Conservation (phyloP, 2,888 invertebrate genomes). For the Dryocosmus kuriphilus region DNA sequence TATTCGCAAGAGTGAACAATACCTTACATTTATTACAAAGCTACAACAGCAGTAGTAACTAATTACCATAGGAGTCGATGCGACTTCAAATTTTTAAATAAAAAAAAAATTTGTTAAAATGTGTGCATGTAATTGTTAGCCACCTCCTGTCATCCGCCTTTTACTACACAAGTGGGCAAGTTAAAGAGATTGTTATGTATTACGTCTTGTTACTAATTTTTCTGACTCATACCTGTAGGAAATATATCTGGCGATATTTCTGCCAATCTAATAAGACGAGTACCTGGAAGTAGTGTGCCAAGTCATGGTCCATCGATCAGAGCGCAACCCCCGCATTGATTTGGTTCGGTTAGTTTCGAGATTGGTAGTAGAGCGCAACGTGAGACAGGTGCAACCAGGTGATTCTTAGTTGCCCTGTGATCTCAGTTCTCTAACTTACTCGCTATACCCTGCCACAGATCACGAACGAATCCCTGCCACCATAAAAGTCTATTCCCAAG, state of each 20-base stretch:
- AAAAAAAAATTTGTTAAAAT: too few species aligned
- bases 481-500: background rate
- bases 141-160: too few species aligned
- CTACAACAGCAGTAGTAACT: too few species aligned
- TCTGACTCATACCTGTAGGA: background rate
- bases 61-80: too few species aligned
- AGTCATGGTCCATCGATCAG: constrained; percentile 54
- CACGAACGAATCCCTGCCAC: background rate
- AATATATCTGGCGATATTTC: background rate
- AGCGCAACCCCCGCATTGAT: constrained; percentile 51
- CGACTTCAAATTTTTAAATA: too few species aligned
- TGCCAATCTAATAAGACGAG: background rate
- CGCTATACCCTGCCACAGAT: too few species aligned
- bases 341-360: constrained; percentile 53
- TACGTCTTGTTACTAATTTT: too few species aligned
- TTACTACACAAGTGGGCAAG: too few species aligned
- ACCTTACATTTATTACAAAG: too few species aligned
- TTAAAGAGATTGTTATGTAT: too few species aligned
- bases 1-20: too few species aligned
- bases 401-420: constrained; percentile 31
- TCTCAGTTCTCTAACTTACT: background rate
- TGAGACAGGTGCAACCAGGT: constrained; percentile 70
- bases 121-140: too few species aligned
- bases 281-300: background rate
- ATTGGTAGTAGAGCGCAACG: constrained; percentile 61